Evolutionary conservation across 2,888 invertebrate species (phyloP), one percentile per base, ranked within the genome.

Genomic region (Thymelicus lineola): DNA sequence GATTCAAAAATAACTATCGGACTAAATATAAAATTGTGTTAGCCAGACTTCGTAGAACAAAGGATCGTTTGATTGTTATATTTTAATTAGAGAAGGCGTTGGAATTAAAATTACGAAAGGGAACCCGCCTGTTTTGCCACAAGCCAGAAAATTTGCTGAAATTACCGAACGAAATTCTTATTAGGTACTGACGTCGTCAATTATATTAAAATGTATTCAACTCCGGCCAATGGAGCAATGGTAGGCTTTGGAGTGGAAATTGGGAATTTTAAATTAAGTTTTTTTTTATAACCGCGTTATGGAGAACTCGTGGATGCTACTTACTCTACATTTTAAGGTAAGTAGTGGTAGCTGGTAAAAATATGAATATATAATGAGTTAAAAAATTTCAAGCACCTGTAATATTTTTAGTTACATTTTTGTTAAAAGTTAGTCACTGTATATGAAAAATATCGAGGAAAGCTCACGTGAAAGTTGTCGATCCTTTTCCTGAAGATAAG

Each of bases 31-130:
- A 17, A 53, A 53, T 28, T 53, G 17, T 28, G 20, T 20, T 53
- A 53, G 10, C 17, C 9, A 36, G 12, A 63, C 50, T 57, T 68
- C 46, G 55, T 45, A 7, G 45, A 63, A 57, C 71, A 79, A 80
- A 80, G 78, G 76, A 76, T 75, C 76, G 74, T 81, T 82, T 82
- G 78, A 82, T 80, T 83, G 81, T 79, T 79, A 82, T 81, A 80
- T 84, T 86, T 86, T 86, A 86, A 86, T 86, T 85, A 84, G 78
- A 74, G 79, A 75, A 75, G 72, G 79, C 75, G 80, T 78, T 79
- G 75, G 76, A 82, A 82, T 83, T 82, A 82, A 81, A 82, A 82
- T 85, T 79, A 79, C 71, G 76, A 73, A 78, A 77, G 75, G 76
- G 76, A 73, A 75, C 55, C 69, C 62, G 75, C 72, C 76, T 77